phyloP scores from a whole-genome alignment of 2,797 vertebrate species.

The Hydrolagus colliei region DNA sequence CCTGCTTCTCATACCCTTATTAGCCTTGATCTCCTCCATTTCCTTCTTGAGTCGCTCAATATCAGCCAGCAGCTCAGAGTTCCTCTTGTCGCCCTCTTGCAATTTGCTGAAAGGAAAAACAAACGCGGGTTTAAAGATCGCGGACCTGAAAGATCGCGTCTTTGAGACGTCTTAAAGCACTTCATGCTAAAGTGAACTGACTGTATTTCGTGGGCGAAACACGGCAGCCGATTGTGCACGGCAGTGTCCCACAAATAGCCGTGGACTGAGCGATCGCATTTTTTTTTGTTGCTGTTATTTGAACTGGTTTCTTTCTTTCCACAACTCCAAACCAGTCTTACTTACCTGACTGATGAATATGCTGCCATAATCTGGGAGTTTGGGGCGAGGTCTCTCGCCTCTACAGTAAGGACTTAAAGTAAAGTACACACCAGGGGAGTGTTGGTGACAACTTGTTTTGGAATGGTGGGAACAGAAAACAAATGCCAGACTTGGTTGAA shows the following conservation, averaged over 20 bases:
- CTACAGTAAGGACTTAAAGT: neutral
- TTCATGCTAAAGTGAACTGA: no score
- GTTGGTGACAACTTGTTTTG: neutral
- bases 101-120: conserved; percentile 71
- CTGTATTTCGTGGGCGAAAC: no score
- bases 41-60: conserved; percentile 89
- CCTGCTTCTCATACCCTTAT: conserved; percentile 71
- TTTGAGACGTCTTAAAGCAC: no score
- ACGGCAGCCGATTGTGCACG: no score
- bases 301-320: neutral
- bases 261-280: no score
- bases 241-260: no score
- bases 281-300: neutral
- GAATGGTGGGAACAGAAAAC: neutral
- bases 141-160: neutral
- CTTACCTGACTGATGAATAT: neutral
- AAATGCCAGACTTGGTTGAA: neutral
- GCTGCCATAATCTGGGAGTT: neutral
- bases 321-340: neutral
- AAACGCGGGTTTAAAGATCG: neutral
- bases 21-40: conserved; percentile 81
- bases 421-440: neutral
- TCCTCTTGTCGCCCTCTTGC: conserved; percentile 84
- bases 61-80: conserved; percentile 80
- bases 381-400: neutral